phyloP scores from a whole-genome alignment of 2,113 vertebrate genomes.

The Ictidomys tridecemlineatus region DNA sequence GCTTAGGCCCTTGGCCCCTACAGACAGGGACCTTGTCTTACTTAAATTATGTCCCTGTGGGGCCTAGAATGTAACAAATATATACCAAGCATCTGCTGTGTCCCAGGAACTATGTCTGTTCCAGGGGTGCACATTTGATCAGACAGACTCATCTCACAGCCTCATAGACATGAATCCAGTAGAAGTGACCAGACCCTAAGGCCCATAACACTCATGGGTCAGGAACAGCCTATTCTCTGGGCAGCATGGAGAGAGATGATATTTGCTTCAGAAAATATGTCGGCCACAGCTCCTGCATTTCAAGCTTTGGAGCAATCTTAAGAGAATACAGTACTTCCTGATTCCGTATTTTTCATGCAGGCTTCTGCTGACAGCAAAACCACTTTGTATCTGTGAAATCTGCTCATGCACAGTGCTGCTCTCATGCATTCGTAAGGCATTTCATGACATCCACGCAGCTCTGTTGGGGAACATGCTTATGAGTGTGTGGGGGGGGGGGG shows the following conservation, averaged over 20 bases:
- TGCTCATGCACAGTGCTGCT: background rate
- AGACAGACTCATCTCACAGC: background rate
- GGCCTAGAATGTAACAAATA: background rate
- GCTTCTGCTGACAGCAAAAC: background rate
- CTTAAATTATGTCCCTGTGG: fast-evolving
- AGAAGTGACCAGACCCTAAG: fast-evolving
- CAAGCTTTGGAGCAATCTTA: background rate
- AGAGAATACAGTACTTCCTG: background rate
- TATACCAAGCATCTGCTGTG: fast-evolving
- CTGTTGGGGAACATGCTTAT: background rate
- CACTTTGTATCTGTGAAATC: background rate
- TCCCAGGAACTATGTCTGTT: background rate
- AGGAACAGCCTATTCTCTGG: background rate
- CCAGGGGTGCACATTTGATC: background rate
- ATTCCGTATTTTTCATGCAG: background rate
- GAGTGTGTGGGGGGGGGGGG: no score
- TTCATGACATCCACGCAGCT: background rate
- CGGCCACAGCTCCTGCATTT: background rate
- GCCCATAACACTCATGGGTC: fast-evolving
- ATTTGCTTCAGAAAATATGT: background rate
- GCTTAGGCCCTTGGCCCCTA: fast-evolving
- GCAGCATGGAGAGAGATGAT: fast-evolving
- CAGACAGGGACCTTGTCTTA: fast-evolving
- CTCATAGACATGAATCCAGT: background rate
- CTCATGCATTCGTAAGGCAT: background rate